phyloP scores from a whole-genome alignment of 2,113 vertebrate species.

The Natator depressus region DNA sequence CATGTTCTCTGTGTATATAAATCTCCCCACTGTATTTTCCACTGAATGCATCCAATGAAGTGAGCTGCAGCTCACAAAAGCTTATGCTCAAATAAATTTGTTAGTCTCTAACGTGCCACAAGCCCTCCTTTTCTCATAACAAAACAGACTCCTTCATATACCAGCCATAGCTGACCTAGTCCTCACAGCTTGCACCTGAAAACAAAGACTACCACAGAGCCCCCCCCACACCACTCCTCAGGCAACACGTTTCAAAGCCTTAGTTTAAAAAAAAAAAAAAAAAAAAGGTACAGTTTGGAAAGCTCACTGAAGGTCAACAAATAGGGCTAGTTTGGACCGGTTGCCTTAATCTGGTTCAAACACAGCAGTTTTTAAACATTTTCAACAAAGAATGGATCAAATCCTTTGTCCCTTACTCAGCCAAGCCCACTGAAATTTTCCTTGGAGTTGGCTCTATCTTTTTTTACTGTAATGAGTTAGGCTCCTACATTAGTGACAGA shows the following conservation, averaged over 20 bases:
- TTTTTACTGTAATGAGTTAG: not conserved
- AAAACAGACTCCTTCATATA: not conserved
- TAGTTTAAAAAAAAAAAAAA: too few species aligned
- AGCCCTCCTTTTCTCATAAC: not conserved
- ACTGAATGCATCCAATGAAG: too few species aligned
- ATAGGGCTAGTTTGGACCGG: not conserved
- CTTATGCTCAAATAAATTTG: too few species aligned
- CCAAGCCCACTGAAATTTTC: not conserved
- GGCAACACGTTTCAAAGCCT: not conserved
- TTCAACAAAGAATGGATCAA: rapidly evolving
- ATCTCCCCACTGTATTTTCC: too few species aligned
- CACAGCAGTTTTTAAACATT: not conserved
- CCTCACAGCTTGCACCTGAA: not conserved
- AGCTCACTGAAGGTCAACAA: not conserved
- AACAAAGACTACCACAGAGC: rapidly evolving
- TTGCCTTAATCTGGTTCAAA: rapidly evolving
- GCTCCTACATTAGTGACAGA: not conserved
- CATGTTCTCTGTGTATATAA: too few species aligned
- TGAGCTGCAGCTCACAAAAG: too few species aligned
- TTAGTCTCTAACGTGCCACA: too few species aligned
- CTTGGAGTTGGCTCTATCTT: not conserved
- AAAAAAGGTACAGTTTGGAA: not conserved
- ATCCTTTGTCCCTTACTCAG: not conserved
- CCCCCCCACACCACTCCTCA: rapidly evolving
- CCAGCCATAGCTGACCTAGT: not conserved